Conservation (phyloP, 2,888 invertebrate genomes). For the Cataglyphis rosenhaueri region DNA sequence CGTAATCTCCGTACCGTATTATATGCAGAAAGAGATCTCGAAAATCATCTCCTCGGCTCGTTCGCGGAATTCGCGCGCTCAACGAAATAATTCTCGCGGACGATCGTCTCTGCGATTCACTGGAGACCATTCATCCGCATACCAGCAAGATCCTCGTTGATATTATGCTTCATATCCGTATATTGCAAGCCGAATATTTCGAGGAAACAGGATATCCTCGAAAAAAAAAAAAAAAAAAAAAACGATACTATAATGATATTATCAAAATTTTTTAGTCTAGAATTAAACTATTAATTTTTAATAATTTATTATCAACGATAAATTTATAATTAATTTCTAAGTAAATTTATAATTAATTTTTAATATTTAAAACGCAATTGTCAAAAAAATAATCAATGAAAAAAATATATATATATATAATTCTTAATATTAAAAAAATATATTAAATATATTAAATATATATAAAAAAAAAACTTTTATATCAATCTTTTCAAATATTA, state of each 20-base stretch:
- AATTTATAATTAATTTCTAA: too few species aligned
- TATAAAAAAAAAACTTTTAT: not conserved
- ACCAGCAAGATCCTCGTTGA: conserved; percentile 14
- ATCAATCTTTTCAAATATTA: not conserved
- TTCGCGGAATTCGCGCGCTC: conserved; percentile 59
- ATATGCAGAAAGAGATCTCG: conserved; percentile 60
- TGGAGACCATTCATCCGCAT: conserved; percentile 29
- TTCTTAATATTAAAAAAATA: too few species aligned
- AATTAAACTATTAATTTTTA: not conserved
- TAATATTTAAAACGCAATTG: not conserved
- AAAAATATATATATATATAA: not conserved
- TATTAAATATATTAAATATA: not conserved
- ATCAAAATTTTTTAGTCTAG: not conserved
- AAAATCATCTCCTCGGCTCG: conserved; percentile 27
- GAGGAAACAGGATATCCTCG: not conserved
- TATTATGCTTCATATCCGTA: not conserved
- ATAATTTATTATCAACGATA: too few species aligned
- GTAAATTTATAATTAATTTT: too few species aligned
- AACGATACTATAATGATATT: not conserved
- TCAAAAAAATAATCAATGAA: too few species aligned
- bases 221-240: not conserved
- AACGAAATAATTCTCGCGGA: conserved; percentile 66
- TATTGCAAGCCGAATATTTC: not conserved
- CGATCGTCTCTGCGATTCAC: conserved; percentile 22
- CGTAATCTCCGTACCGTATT: conserved; percentile 66